Conservation (phyloP, 53 echinoderm and acorn worm genomes). For the Paracentrotus lividus region DNA sequence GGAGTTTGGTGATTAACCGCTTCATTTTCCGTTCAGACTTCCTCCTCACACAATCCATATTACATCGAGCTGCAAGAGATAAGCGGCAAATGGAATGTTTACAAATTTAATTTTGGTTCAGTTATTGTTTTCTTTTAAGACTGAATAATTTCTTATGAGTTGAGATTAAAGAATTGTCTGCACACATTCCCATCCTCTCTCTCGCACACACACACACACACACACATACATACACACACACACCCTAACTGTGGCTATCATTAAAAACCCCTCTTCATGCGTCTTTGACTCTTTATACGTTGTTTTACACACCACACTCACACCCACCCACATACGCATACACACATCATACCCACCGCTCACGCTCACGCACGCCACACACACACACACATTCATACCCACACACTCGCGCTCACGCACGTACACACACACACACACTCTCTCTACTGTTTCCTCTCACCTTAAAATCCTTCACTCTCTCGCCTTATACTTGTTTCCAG, state of each 20-base stretch:
- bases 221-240: background rate
- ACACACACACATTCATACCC: background rate
- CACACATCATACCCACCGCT: background rate
- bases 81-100: background rate
- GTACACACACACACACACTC: background rate
- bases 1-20: conserved; percentile 78
- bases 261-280: no score
- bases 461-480: no score
- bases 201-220: background rate
- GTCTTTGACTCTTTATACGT: no score
- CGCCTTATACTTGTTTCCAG: no score
- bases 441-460: no score
- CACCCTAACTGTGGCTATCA: no score
- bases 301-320: no score
- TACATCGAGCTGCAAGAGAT: conserved; percentile 74
- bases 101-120: background rate
- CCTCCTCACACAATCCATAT: conserved; percentile 82
- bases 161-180: no score
- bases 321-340: background rate
- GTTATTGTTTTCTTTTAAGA: background rate
- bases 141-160: no score
- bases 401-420: no score
- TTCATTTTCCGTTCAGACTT: conserved; percentile 78
- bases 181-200: background rate
- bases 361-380: background rate